Conservation (phyloP, 2,888 invertebrate species). For the Dynastes maya region DNA sequence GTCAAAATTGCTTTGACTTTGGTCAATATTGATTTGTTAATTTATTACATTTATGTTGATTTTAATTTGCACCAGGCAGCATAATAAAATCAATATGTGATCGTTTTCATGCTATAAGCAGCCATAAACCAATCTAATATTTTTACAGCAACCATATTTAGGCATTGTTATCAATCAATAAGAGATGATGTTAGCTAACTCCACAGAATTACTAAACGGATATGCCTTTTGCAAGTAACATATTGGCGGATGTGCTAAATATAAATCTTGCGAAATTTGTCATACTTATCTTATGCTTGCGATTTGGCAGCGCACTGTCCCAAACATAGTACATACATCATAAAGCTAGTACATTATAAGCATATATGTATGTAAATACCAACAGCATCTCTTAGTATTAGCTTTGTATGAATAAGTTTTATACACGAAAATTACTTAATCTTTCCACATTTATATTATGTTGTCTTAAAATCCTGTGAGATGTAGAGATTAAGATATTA, state of each 20-base stretch:
- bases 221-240: not conserved
- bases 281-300: not conserved
- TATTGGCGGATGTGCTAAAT: not conserved
- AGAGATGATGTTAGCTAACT: not conserved
- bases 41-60: not conserved
- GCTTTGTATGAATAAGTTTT: slow-evolving; percentile 15
- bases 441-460: not conserved
- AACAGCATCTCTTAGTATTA: not conserved
- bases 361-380: not conserved
- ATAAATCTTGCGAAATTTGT: slow-evolving; percentile 31
- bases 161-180: not conserved
- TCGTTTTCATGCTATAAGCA: too few relatives aligned
- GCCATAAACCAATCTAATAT: too few relatives aligned
- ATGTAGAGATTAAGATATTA: not conserved
- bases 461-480: not conserved
- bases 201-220: not conserved
- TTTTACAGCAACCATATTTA: not conserved
- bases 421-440: slow-evolving; percentile 5
- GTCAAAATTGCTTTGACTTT: slow-evolving; percentile 11
- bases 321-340: too few relatives aligned
- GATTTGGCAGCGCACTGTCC: slow-evolving; percentile 8
- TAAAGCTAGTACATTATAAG: slow-evolving; percentile 5
- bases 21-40: slow-evolving; percentile 12
- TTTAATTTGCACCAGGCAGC: too few relatives aligned
- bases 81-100: too few relatives aligned